Evolutionary conservation across 1,140 invertebrate species (phyloP).

Genomic region (Gonioctena quinquepunctata): DNA sequence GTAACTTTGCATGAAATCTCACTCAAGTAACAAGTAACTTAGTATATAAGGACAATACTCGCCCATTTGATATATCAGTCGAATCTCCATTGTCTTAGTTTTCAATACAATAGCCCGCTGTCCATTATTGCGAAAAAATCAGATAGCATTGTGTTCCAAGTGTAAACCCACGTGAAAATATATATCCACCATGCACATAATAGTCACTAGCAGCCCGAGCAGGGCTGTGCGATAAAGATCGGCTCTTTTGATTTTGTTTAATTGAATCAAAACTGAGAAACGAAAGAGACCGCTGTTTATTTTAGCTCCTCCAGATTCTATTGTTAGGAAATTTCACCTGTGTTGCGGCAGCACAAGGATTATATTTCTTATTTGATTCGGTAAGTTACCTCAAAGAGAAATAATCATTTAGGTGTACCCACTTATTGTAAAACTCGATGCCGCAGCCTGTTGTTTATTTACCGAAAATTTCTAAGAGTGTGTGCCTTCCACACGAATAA

Average conservation of each 20-base stretch:
- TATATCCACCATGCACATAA: not conserved
- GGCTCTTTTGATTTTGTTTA: slow-evolving; percentile 18
- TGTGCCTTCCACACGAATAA: not conserved
- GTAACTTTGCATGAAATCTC: too few relatives aligned
- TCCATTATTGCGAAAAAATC: not conserved
- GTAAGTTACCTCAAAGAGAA: slow-evolving; percentile 13
- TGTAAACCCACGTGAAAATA: not conserved
- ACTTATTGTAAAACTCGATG: not conserved
- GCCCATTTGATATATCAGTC: too few relatives aligned
- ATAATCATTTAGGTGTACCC: not conserved
- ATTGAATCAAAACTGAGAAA: slow-evolving; percentile 14
- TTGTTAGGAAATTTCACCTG: slow-evolving; percentile 34
- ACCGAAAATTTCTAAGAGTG: not conserved
- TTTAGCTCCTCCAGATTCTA: slow-evolving; percentile 1
- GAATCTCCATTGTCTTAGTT: not conserved
- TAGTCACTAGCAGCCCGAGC: not conserved
- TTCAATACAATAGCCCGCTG: not conserved
- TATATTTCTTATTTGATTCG: slow-evolving; percentile 28
- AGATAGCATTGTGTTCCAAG: not conserved
- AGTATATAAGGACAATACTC: too few relatives aligned
- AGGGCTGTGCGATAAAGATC: not conserved
- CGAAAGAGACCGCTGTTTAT: slow-evolving; percentile 20
- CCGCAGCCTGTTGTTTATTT: not conserved
- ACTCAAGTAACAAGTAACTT: too few relatives aligned
- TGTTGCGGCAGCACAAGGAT: slow-evolving; percentile 11